These are phyloP conservation scores for Fulmarus glacialis DNA, from an alignment of 2,113 vertebrate genomes.

Conservation along the genomic window DNA sequence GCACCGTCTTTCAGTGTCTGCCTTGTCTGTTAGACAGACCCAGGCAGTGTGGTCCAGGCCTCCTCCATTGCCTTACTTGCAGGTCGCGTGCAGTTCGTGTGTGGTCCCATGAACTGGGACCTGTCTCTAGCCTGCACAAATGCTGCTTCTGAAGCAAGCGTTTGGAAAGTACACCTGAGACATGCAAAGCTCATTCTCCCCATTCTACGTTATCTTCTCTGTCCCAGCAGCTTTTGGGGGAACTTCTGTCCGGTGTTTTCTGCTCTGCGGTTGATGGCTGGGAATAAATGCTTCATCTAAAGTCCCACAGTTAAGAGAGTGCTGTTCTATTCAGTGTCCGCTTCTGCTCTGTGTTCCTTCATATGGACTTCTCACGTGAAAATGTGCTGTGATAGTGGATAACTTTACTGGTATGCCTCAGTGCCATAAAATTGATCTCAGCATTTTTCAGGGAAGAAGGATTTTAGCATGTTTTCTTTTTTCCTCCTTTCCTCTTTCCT, in stretches of 20 bases:
- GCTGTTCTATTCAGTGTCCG: background rate
- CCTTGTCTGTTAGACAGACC: background rate
- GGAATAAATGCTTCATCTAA: background rate
- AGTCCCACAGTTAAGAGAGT: background rate
- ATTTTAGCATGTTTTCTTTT: background rate
- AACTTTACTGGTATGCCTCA: background rate
- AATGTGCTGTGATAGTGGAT: background rate
- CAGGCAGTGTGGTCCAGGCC: background rate
- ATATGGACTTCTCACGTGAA: background rate
- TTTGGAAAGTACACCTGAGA: background rate
- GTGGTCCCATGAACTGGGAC: background rate
- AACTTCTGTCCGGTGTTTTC: background rate
- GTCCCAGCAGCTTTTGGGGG: background rate
- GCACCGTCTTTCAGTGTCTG: background rate
- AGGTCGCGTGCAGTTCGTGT: fast-evolving
- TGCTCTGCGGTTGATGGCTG: background rate
- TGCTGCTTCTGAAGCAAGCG: background rate
- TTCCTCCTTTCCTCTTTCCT: background rate
- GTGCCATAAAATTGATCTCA: background rate
- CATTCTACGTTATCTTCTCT: background rate
- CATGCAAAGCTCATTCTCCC: background rate
- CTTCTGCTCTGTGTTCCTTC: background rate
- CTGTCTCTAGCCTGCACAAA: background rate
- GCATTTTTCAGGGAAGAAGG: background rate
- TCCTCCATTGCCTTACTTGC: background rate